These are phyloP conservation scores for Hoplodrina ambigua DNA, from an alignment of 2,888 invertebrate genomes.

Conservation along the genomic window DNA sequence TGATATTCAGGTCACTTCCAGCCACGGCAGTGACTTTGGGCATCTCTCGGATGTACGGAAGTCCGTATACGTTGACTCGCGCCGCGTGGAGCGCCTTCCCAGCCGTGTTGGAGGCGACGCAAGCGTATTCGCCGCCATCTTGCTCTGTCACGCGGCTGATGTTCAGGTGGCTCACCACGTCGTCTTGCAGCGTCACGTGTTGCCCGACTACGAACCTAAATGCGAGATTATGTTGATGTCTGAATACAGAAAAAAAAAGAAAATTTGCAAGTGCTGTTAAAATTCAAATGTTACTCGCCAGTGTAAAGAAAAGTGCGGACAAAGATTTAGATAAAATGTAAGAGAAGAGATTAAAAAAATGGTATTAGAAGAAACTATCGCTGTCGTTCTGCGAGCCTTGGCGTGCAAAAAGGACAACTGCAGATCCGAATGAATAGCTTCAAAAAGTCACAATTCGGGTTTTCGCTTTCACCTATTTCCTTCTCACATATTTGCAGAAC, in stretches of 20 bases:
- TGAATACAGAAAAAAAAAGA: constrained; percentile 43
- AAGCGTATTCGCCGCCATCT: constrained; percentile 97
- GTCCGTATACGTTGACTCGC: constrained; percentile 96
- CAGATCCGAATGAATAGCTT: no score
- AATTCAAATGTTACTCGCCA: background rate
- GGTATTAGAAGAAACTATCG: no score
- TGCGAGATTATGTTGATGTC: constrained; percentile 57
- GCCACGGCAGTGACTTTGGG: constrained; percentile 96
- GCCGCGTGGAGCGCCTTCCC: constrained; percentile 95
- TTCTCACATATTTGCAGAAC: no score
- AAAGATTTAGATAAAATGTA: background rate
- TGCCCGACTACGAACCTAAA: constrained; percentile 96
- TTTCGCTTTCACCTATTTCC: no score
- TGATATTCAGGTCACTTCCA: constrained; percentile 95
- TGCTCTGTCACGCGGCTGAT: constrained; percentile 96
- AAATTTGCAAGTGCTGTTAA: constrained; percentile 35
- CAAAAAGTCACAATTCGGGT: no score
- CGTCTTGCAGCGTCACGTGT: constrained; percentile 97
- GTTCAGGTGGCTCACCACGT: constrained; percentile 98
- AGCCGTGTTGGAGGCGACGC: constrained; percentile 95
- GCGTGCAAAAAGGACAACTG: no score
- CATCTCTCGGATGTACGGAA: constrained; percentile 96
- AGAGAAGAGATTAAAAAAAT: no score
- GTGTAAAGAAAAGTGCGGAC: background rate
- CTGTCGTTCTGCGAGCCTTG: no score